These are phyloP conservation scores for Rattus rattus DNA, from an alignment of 2,113 vertebrate genomes.

Conservation along the genomic window DNA sequence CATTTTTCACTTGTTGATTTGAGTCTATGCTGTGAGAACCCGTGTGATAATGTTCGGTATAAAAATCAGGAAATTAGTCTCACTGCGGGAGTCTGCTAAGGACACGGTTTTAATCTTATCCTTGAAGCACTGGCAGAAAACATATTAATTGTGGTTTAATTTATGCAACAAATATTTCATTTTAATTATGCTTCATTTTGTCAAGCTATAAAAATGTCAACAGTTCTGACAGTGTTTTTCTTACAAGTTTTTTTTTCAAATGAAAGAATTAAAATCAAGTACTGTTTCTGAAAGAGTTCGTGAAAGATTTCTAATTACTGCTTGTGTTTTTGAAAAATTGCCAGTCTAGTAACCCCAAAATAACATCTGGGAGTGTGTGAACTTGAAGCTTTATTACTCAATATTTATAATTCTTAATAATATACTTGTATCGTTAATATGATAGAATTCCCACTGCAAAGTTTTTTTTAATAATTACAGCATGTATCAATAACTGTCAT, in stretches of 20 bases:
- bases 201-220: conserved; percentile 81
- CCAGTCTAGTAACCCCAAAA: conserved; percentile 72
- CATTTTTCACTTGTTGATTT: conserved; percentile 83
- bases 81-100: conserved; percentile 87
- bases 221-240: conserved; percentile 64
- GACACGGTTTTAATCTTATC: conserved; percentile 83
- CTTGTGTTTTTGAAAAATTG: conserved; percentile 80
- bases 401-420: conserved; percentile 77
- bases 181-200: conserved; percentile 84
- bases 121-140: conserved; percentile 84
- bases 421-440: conserved; percentile 72
- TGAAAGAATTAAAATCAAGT: conserved; percentile 79
- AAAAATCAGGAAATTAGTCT: conserved; percentile 91
- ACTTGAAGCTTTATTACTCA: conserved; percentile 65
- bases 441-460: conserved; percentile 61
- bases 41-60: conserved; percentile 81
- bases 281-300: conserved; percentile 74
- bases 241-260: conserved; percentile 75
- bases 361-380: conserved; percentile 67
- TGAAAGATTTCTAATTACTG: conserved; percentile 82
- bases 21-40: conserved; percentile 78
- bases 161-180: conserved; percentile 87
- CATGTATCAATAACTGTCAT: conserved; percentile 68
- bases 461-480: conserved; percentile 66
- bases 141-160: conserved; percentile 88